These are phyloP conservation scores for Panopea generosa DNA, from an alignment of 2,888 invertebrate species.

Conservation along the genomic window DNA sequence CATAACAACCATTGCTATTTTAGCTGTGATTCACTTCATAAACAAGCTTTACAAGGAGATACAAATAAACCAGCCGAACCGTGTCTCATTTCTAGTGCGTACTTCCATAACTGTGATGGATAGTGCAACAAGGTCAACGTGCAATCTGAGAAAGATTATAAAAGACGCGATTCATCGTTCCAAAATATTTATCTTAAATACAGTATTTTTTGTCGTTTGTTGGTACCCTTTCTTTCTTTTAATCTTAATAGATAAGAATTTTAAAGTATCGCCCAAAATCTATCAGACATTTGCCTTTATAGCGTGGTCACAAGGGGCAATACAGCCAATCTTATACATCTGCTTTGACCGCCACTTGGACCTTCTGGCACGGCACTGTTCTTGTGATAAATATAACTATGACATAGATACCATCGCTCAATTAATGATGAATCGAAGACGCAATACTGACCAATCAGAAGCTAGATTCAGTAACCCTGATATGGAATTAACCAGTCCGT, in stretches of 20 bases:
- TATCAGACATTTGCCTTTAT: constrained; percentile 84
- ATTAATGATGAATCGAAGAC: constrained; percentile 66
- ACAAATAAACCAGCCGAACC: constrained; percentile 80
- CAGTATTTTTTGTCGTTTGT: constrained; percentile 80
- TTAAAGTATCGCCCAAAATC: constrained; percentile 81
- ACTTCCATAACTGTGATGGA: constrained; percentile 81
- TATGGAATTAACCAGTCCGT: constrained; percentile 22
- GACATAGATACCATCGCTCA: constrained; percentile 70
- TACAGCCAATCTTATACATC: constrained; percentile 83
- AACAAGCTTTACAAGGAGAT: constrained; percentile 83
- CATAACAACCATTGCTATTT: constrained; percentile 82
- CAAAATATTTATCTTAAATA: constrained; percentile 82
- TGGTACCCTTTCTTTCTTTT: constrained; percentile 85
- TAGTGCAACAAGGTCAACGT: constrained; percentile 69
- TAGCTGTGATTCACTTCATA: constrained; percentile 82
- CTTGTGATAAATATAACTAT: constrained; percentile 75
- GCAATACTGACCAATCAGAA: constrained; percentile 39
- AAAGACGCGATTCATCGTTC: constrained; percentile 82
- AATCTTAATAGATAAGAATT: constrained; percentile 82
- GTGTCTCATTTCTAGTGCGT: constrained; percentile 82
- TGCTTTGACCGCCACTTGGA: constrained; percentile 83
- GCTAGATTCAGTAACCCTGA: constrained; percentile 25
- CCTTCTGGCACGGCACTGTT: constrained; percentile 75
- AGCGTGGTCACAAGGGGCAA: constrained; percentile 84
- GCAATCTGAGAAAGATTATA: constrained; percentile 76